These are phyloP conservation scores for Phaethornis superciliosus DNA, from an alignment of 2,113 vertebrate species.

Conservation along the genomic window DNA sequence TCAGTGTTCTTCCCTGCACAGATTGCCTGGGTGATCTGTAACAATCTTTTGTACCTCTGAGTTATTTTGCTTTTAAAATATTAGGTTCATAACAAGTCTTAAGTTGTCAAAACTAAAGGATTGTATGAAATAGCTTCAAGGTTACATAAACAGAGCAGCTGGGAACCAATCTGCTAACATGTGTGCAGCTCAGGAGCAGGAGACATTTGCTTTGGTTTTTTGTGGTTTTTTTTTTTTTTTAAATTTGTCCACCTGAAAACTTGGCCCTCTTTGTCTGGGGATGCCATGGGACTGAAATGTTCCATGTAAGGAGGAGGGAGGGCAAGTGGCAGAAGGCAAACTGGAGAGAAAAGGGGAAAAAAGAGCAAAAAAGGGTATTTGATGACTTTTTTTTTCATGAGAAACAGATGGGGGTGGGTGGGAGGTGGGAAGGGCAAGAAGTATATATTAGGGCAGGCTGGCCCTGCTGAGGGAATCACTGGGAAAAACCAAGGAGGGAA, in stretches of 20 bases:
- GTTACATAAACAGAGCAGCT: slow-evolving; percentile 44
- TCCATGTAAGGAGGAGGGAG: not conserved
- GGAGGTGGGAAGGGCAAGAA: not conserved
- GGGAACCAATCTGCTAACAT: not conserved
- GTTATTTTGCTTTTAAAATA: slow-evolving; percentile 22
- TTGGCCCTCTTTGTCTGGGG: not conserved
- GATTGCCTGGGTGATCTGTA: not conserved
- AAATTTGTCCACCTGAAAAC: not conserved
- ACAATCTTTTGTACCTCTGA: not conserved
- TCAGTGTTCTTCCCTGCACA: not conserved
- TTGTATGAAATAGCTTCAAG: slow-evolving; percentile 28
- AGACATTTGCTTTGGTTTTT: not conserved
- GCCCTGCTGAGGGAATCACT: rapidly evolving
- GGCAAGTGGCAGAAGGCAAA: not conserved
- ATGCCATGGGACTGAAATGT: not conserved
- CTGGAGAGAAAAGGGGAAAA: not conserved
- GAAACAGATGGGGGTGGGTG: not conserved
- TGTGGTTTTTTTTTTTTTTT: not conserved
- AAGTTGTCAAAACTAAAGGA: slow-evolving; percentile 21
- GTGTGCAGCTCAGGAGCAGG: not conserved
- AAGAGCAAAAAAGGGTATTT: not conserved
- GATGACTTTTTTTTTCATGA: not conserved
- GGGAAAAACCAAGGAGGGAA: not conserved
- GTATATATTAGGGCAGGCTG: not conserved
- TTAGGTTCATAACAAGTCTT: not conserved